Evolutionary conservation across 2,888 invertebrate genomes (phyloP).

Genomic region (Ichneumon xanthorius): DNA sequence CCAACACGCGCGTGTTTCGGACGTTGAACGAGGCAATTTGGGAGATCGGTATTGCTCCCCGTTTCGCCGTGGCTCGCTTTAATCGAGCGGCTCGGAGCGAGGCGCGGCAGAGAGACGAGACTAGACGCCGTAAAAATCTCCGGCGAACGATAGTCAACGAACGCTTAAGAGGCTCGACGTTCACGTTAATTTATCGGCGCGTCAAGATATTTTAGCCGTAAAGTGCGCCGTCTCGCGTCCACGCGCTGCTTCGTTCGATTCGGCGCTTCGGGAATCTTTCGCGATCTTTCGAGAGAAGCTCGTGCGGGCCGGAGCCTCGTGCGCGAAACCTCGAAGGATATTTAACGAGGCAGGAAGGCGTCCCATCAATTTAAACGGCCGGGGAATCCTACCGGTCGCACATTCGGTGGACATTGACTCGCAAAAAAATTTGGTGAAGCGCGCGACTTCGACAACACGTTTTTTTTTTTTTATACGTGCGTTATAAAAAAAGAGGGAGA

Average conservation of each 20-base stretch:
- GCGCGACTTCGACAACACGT: constrained; percentile 32
- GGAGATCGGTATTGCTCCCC: not conserved
- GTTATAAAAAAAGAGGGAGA: not conserved
- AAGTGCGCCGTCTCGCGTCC: constrained; percentile 52
- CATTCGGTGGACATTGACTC: not conserved
- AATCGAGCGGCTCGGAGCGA: not conserved
- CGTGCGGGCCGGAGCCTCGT: constrained; percentile 32
- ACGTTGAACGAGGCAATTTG: not conserved
- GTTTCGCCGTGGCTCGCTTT: not conserved
- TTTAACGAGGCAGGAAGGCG: constrained; percentile 71
- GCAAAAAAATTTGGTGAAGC: constrained; percentile 10
- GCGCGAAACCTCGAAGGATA: constrained; percentile 62
- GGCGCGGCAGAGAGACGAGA: constrained; percentile 31
- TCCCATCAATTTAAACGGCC: constrained; percentile 70
- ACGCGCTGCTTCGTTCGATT: constrained; percentile 25
- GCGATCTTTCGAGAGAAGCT: constrained; percentile 15
- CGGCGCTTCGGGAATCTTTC: constrained; percentile 1
- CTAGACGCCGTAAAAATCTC: constrained; percentile 46
- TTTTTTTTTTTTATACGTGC: not conserved
- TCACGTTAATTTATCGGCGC: constrained; percentile 72
- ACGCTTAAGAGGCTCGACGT: constrained; percentile 53
- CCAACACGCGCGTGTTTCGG: not conserved
- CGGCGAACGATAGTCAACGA: constrained; percentile 31
- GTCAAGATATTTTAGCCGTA: constrained; percentile 68
- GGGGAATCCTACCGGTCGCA: constrained; percentile 6